Base-by-base conservation (phyloP, 2,888 invertebrate species). In the Dicyrtomina minuta region DNA sequence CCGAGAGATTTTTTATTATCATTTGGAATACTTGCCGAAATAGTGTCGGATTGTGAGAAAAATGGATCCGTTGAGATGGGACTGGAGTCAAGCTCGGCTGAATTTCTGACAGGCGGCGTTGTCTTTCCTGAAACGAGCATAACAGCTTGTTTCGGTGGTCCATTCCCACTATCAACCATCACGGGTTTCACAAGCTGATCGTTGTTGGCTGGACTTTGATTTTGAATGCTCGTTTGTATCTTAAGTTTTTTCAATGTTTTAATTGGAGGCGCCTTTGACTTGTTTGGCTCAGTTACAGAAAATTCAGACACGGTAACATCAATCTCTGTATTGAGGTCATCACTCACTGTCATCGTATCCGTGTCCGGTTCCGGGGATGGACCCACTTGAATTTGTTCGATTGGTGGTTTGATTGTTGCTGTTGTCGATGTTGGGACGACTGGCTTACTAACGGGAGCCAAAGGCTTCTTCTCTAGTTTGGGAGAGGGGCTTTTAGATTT, bases 221-320 rank as follows among this genome's bases (percentile, higher is more conserved):
- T 85, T 80, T 86, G 87, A 70, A 85, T 84, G 79, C 60, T 79
- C 80, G 66, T 81, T 80, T 59, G 82, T 80, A 73, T 80, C 81
- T 1, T 82, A 81, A 65, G 39, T 41, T 67, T 67, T 43, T 59
- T 59, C 46, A 59, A 20, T 8, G 39, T 17, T 22, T 60, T 67
- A 10, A 33, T 39, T 4, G 39, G 6, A 2, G 33, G 15, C 12
- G 59, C 59, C 39, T 33, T 3, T 62, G 58, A 10, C 22, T 56
- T 59, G 2, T 59, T 59, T 1, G 33, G 22, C 33, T 58, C 67
- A 12, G 67, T 24, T 13, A 59, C 22, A 13, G 66, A 43, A 17
- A 60, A 39, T 26, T 46, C 62, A 4, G 62, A 49, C 15, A 62
- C 12, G 39, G 53, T 39, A 13, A 12, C 12, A 17, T 67, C 67